phyloP scores from a whole-genome alignment of 1,140 invertebrate species.

The Paraescarpia echinospica region DNA sequence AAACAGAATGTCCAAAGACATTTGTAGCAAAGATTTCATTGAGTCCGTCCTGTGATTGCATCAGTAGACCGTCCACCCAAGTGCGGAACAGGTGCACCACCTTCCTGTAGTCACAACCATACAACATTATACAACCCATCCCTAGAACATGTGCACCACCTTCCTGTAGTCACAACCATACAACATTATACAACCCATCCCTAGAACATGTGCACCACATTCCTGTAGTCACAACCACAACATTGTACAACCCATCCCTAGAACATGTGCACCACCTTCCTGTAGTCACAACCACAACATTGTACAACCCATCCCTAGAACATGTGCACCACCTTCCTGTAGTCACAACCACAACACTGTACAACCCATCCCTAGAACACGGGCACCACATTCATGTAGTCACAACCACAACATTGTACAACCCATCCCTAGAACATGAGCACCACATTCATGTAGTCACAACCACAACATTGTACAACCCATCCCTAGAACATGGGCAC shows the following conservation, averaged over 20 bases:
- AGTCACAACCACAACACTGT: not conserved
- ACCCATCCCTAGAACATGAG: not conserved
- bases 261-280: conserved; percentile 20
- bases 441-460: too few species aligned
- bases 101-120: too few species aligned
- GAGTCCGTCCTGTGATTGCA: conserved; percentile 42
- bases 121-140: too few species aligned
- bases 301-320: not conserved
- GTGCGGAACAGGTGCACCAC: too few species aligned
- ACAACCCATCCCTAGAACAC: not conserved
- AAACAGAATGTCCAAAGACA: conserved; percentile 50
- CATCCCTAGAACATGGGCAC: too few species aligned
- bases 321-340: not conserved
- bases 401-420: not conserved
- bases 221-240: conserved; percentile 34
- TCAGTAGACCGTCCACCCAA: conserved; percentile 43
- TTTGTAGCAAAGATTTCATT: conserved; percentile 49
- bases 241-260: conserved; percentile 10
- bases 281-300: conserved; percentile 22
- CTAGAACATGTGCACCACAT: conserved; percentile 43
- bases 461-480: too few species aligned
- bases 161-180: too few species aligned
- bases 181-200: too few species aligned
- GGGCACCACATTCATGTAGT: too few species aligned
- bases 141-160: too few species aligned